These are phyloP conservation scores for Ladona fulva DNA, from an alignment of 1,140 invertebrate species.

Conservation along the genomic window DNA sequence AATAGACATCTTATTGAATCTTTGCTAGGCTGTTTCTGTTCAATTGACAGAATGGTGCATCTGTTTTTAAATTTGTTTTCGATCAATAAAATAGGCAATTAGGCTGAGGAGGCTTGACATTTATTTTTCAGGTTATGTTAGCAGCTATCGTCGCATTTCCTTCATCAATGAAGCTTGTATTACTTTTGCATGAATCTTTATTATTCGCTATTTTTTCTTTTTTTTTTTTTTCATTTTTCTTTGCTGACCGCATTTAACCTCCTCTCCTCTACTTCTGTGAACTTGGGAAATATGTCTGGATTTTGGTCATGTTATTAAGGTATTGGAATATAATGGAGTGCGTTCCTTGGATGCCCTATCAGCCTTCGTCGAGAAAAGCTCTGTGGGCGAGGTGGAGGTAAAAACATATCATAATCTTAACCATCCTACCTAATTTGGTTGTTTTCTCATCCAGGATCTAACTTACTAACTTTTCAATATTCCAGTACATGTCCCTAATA, in stretches of 20 bases:
- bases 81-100: too few species aligned
- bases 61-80: too few species aligned
- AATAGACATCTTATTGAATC: too few species aligned
- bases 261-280: constrained; percentile 13
- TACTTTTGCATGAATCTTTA: neutral
- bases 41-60: too few species aligned
- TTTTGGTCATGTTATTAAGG: constrained; percentile 29
- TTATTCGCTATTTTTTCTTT: constrained; percentile 14
- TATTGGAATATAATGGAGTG: constrained; percentile 51
- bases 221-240: constrained; percentile 16
- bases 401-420: neutral
- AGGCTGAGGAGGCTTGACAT: neutral
- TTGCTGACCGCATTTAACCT: neutral
- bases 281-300: constrained; percentile 14
- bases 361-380: constrained; percentile 44
- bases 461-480: neutral
- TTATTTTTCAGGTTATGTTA: neutral
- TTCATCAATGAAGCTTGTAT: too few species aligned
- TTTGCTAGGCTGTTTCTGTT: too few species aligned
- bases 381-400: constrained; percentile 14
- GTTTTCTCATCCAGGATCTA: constrained; percentile 5
- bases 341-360: constrained; percentile 49
- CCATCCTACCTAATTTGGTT: constrained; percentile 2
- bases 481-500: too few species aligned
- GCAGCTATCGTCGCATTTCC: too few species aligned